These are phyloP conservation scores for Ursus arctos DNA, from an alignment of 2,113 vertebrate species.

Conservation along the genomic window DNA sequence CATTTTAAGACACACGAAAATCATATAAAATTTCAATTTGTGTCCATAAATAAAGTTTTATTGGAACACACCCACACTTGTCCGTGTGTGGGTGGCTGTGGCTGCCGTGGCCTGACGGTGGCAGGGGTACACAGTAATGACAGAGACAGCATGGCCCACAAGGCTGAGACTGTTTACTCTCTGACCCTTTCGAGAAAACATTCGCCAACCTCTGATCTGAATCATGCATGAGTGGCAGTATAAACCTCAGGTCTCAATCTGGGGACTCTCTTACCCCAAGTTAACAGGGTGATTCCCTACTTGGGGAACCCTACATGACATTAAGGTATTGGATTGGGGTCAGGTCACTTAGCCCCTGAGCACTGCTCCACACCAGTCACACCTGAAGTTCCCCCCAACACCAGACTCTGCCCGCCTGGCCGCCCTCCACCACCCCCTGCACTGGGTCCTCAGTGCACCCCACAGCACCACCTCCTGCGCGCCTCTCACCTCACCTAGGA, in stretches of 20 bases:
- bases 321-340: background rate
- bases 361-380: background rate
- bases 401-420: background rate
- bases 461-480: background rate
- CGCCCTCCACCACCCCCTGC: background rate
- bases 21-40: constrained; percentile 14
- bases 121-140: too few relatives aligned
- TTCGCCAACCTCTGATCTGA: background rate
- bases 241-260: background rate
- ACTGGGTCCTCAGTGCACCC: background rate
- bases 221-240: background rate
- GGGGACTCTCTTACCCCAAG: background rate
- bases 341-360: background rate
- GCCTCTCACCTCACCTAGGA: background rate
- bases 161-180: background rate
- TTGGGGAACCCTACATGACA: background rate
- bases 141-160: background rate
- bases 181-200: background rate
- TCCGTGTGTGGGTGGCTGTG: background rate
- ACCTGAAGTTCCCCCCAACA: background rate
- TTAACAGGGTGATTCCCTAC: background rate
- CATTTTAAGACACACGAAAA: background rate
- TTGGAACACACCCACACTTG: background rate
- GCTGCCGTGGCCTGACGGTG: accelerated
- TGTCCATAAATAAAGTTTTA: constrained; percentile 45